Evolutionary conservation across 2,113 vertebrate species (phyloP), one percentile per base, ranked within the genome.

Genomic region (Phylloscopus whistleri): DNA sequence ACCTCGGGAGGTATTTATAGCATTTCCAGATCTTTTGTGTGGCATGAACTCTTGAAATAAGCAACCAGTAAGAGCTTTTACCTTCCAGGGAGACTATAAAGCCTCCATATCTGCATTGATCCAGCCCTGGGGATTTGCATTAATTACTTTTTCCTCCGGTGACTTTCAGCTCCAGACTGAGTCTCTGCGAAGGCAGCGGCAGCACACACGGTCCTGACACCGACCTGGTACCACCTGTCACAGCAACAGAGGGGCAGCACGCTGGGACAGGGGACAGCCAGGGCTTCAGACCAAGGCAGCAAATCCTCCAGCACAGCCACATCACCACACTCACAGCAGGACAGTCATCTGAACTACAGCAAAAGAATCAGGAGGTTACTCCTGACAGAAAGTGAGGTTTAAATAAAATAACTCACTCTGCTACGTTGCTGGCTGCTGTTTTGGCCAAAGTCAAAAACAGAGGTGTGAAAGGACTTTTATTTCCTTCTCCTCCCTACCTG

Each of bases 141-240:
- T 75, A 58, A 89, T 91, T 83, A 33, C 43, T 75, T 55, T 24
- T 70, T 56, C 66, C 76, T 51, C 60, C 0, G 1, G 52, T 86
- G 95, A 67, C 88, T 91, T 75, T 53, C 73, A 66, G 84, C 67
- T 56, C 66, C 3, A 0, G 10, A 2, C 9, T 39, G 84, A 22
- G 7, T 17, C 7, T 20, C 52, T 24, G 81, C 1, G 0, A 13
- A 37, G 85, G 27, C 2, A 21, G 41, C 60, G 19, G 83, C 49
- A 24, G 80, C 75, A 52, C 66, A 6, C 17, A 3, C 24, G 2
- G 1, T 3, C 22, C 35, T 28, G 72, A 8, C 82, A 14, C 8
- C 2, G 0, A 13, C 43, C 82, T 33, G 4, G 0, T 0, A 0
- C 8, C 6, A 0, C 31, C 69, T 15, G 49, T 3, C 26, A 2